Percentiles rank a stretch among this genome's conserved stretches.
Evolutionary conservation across 2,888 invertebrate genomes (phyloP).

Genomic region (Aromia moschata): DNA sequence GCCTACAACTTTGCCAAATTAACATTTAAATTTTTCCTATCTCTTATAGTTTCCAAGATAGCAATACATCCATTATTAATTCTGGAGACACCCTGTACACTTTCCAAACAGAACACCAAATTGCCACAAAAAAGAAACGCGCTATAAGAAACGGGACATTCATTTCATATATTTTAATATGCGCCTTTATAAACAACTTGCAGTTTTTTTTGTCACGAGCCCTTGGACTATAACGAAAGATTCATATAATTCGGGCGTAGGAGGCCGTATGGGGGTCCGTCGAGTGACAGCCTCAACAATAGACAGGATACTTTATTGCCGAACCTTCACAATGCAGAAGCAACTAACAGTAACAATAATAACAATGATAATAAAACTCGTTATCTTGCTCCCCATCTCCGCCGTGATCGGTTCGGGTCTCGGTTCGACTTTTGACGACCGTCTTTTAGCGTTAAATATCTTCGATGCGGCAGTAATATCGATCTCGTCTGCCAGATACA

Average conservation of each 20-base stretch:
- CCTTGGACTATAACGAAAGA: no score
- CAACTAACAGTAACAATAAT: conserved; percentile 54
- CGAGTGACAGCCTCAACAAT: conserved; percentile 51
- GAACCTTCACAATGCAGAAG: conserved; percentile 51
- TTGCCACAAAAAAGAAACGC: no score
- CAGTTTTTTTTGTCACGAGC: no score
- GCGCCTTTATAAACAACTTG: no score
- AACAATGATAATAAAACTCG: conserved; percentile 54
- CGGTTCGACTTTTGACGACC: conserved; percentile 42
- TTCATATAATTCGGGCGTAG: conserved; percentile 41
- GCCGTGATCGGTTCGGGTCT: conserved; percentile 31
- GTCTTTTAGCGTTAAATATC: conserved; percentile 36
- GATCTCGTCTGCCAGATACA: neutral
- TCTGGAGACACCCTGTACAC: no score
- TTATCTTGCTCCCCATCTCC: conserved; percentile 47
- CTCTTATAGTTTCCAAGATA: no score
- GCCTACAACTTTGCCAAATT: no score
- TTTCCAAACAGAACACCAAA: no score
- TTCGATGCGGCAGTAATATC: neutral
- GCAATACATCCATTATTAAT: no score
- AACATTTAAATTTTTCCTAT: no score
- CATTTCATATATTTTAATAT: no score
- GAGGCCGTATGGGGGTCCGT: conserved; percentile 46
- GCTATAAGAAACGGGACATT: no score
- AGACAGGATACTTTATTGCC: conserved; percentile 52